Evolutionary conservation across 92 coral and sea anemone species (phyloP).

Genomic region (Phenganax marumi): DNA sequence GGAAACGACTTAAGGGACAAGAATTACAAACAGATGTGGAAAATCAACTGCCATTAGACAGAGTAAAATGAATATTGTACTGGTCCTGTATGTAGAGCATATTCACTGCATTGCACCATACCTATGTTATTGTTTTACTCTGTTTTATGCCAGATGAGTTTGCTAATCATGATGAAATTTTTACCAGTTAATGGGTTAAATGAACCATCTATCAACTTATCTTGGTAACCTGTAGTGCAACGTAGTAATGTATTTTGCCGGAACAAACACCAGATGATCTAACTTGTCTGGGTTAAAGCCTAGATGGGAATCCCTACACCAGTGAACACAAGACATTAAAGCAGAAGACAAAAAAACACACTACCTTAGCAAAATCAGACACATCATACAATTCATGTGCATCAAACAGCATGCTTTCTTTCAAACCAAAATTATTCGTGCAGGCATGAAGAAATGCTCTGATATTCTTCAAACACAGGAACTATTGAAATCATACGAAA

Average conservation of each 20-base stretch:
- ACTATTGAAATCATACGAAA: slow-evolving; percentile 55
- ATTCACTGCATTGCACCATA: no score
- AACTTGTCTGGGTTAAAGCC: not conserved
- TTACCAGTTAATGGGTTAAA: no score
- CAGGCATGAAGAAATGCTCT: slow-evolving; percentile 85
- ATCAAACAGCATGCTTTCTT: slow-evolving; percentile 75
- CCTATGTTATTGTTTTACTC: no score
- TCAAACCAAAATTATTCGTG: slow-evolving; percentile 68
- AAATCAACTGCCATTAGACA: no score
- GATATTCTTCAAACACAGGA: slow-evolving; percentile 90
- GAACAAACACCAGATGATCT: not conserved
- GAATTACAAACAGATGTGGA: no score
- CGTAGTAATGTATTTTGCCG: not conserved
- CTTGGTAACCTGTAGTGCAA: not conserved
- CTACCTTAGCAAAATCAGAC: slow-evolving; percentile 92
- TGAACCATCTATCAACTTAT: not conserved
- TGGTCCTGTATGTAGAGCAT: no score
- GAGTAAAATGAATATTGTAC: no score
- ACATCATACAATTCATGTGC: slow-evolving; percentile 88
- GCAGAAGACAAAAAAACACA: not conserved
- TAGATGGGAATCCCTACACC: not conserved
- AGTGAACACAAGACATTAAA: not conserved
- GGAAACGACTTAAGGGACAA: no score
- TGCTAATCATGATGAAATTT: no score
- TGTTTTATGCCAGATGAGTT: no score